Percentiles rank a stretch among this genome's conserved stretches.
Conservation (phyloP, 2,113 vertebrate genomes). For the Lasiurus borealis region DNA sequence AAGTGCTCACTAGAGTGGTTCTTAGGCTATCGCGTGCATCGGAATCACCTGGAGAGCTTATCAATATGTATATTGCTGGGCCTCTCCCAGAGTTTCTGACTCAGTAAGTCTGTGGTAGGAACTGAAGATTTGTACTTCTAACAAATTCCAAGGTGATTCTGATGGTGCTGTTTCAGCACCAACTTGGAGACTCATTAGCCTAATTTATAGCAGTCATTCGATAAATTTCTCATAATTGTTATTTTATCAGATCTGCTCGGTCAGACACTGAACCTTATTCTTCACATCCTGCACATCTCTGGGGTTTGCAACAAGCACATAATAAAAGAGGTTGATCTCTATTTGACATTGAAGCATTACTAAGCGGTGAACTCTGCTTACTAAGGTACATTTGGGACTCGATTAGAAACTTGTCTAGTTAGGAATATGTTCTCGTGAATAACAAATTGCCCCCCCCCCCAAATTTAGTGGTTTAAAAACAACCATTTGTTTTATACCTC, state of each 20-base stretch:
- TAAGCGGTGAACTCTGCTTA: not conserved
- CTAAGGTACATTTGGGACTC: not conserved
- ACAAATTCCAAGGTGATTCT: not conserved
- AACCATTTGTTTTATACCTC: not conserved
- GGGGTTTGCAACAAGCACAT: not conserved
- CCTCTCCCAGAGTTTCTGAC: not conserved
- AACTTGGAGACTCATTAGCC: constrained; percentile 16
- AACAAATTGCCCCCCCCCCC: not conserved
- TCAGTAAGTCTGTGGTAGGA: not conserved
- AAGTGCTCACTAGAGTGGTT: not conserved
- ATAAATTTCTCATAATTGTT: not conserved
- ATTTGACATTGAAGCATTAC: not conserved
- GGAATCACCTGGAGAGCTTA: not conserved
- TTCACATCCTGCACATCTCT: not conserved
- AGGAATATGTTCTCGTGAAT: not conserved
- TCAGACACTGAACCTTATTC: not conserved
- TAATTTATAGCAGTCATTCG: not conserved
- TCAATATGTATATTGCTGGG: not conserved
- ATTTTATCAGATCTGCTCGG: not conserved
- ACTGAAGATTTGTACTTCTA: not conserved
- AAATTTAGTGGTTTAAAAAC: not conserved
- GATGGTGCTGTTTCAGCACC: not conserved
- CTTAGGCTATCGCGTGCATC: accelerated
- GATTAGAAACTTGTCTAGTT: not conserved
- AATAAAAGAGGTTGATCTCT: not conserved